These are phyloP conservation scores for Amblyopsis rosae DNA, from an alignment of 2,113 vertebrate genomes.

Conservation along the genomic window DNA sequence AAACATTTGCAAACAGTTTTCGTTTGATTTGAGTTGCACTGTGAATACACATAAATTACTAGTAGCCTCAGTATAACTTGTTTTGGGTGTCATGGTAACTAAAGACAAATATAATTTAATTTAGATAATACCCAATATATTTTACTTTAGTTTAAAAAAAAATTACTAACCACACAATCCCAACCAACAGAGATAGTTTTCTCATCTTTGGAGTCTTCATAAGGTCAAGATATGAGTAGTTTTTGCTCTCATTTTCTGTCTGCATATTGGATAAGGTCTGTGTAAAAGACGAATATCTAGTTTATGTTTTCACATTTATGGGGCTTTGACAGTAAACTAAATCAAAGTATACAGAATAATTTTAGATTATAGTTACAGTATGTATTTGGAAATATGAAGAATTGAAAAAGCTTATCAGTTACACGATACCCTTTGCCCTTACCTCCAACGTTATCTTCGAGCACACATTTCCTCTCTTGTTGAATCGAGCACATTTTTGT, in stretches of 20 bases:
- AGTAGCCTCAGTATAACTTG: too few relatives aligned
- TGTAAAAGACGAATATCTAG: not conserved
- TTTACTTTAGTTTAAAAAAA: not conserved
- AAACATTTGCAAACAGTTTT: too few relatives aligned
- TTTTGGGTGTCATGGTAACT: too few relatives aligned
- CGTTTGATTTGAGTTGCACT: too few relatives aligned
- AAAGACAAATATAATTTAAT: too few relatives aligned
- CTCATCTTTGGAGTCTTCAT: constrained; percentile 56
- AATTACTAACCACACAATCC: constrained; percentile 60
- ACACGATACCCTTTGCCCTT: not conserved
- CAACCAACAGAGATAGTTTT: constrained; percentile 22
- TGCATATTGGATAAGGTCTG: constrained; percentile 44
- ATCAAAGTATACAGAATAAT: too few relatives aligned
- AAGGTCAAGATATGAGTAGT: constrained; percentile 47
- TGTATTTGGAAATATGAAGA: too few relatives aligned
- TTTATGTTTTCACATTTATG: not conserved
- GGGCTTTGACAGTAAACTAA: not conserved
- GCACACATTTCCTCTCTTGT: constrained; percentile 61
- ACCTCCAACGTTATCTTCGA: constrained; percentile 74
- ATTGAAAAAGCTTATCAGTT: not conserved
- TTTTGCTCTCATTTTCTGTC: constrained; percentile 21
- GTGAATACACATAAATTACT: too few relatives aligned
- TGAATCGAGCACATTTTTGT: constrained; percentile 79
- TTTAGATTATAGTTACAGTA: too few relatives aligned
- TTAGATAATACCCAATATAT: too few relatives aligned